These are phyloP conservation scores for Chionomys nivalis DNA, from an alignment of 2,113 vertebrate genomes.

Conservation along the genomic window DNA sequence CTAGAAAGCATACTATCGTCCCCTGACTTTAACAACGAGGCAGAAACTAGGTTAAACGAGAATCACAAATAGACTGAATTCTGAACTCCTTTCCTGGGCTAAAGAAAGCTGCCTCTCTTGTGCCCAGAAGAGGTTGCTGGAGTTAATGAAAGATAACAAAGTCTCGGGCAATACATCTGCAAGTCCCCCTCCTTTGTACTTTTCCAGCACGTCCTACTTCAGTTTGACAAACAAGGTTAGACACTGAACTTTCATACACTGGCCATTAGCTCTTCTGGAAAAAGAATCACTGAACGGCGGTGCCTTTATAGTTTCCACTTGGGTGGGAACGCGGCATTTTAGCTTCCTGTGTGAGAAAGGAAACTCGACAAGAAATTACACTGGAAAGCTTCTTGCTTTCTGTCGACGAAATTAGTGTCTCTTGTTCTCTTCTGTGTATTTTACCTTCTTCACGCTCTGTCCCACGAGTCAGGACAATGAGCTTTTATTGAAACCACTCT, in stretches of 20 bases:
- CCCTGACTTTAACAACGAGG: background rate
- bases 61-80: slow-evolving; percentile 41
- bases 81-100: background rate
- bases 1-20: background rate
- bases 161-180: slow-evolving; percentile 2
- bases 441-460: background rate
- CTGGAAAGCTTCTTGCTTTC: background rate
- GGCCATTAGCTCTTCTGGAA: slow-evolving; percentile 39
- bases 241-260: background rate
- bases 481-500: background rate
- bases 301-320: background rate
- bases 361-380: background rate
- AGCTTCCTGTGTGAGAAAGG: slow-evolving; percentile 21
- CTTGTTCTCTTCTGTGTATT: background rate
- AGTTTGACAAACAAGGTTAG: slow-evolving; percentile 51
- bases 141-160: slow-evolving; percentile 40
- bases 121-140: slow-evolving; percentile 49
- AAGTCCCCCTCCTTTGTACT: slow-evolving; percentile 16
- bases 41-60: slow-evolving; percentile 25
- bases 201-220: background rate
- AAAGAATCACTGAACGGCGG: background rate
- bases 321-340: slow-evolving; percentile 4
- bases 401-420: background rate
- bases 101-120: slow-evolving; percentile 24
- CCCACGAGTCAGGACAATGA: background rate